Percentiles rank a stretch among this genome's conserved stretches.
phyloP scores from a whole-genome alignment of 2,888 invertebrate species.

The Drosophila merina region DNA sequence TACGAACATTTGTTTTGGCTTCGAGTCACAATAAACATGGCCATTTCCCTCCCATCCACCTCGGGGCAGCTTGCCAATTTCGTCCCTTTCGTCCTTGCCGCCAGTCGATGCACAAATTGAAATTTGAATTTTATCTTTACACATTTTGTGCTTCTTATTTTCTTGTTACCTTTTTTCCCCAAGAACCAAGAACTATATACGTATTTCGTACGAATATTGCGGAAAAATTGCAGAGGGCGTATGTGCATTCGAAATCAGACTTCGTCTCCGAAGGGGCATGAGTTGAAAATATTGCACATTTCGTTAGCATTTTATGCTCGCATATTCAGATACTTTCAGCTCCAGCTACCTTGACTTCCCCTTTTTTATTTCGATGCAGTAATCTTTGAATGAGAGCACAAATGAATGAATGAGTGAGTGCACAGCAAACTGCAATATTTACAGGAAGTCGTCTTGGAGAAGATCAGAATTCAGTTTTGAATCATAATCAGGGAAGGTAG shows the following conservation, averaged over 20 bases:
- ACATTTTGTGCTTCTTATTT: slow-evolving; percentile 69
- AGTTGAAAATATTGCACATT: slow-evolving; percentile 64
- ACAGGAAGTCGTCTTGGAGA: slow-evolving; percentile 1
- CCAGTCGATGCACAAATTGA: slow-evolving; percentile 62
- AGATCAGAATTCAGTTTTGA: slow-evolving; percentile 8
- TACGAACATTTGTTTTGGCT: slow-evolving; percentile 72
- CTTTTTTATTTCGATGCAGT: slow-evolving; percentile 20
- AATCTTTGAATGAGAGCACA: slow-evolving; percentile 50
- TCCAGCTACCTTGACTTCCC: slow-evolving; percentile 5
- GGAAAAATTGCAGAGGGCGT: background rate
- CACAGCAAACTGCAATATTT: slow-evolving; percentile 22
- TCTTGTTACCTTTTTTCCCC: slow-evolving; percentile 42
- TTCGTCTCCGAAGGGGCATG: slow-evolving; percentile 46
- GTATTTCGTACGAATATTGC: slow-evolving; percentile 3
- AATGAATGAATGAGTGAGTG: slow-evolving; percentile 57
- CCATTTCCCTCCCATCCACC: slow-evolving; percentile 15
- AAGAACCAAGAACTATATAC: background rate
- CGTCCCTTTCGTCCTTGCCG: background rate
- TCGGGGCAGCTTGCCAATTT: background rate
- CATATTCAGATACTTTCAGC: slow-evolving; percentile 29
- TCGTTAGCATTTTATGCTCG: slow-evolving; percentile 60
- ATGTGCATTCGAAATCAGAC: slow-evolving; percentile 47
- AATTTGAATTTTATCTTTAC: slow-evolving; percentile 73
- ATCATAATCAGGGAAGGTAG: slow-evolving; percentile 19
- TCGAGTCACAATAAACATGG: slow-evolving; percentile 62